Percentiles rank a stretch among this genome's conserved stretches.
These are phyloP conservation scores for Strix aluco DNA, from an alignment of 2,113 vertebrate species.

Conservation along the genomic window DNA sequence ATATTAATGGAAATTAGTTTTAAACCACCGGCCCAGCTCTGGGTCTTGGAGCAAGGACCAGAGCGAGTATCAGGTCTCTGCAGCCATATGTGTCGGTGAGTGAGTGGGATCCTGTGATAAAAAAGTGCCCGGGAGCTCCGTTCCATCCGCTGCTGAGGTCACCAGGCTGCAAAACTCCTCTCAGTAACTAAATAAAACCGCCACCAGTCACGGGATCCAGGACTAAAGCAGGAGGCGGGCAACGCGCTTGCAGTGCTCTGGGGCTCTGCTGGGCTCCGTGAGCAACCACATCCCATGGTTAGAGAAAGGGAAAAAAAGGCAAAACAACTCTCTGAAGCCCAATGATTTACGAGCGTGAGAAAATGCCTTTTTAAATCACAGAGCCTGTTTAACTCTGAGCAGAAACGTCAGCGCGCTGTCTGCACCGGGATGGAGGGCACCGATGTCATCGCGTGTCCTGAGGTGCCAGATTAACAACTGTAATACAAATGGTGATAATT, in stretches of 20 bases:
- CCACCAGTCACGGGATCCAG: too few species aligned
- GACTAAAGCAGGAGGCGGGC: too few species aligned
- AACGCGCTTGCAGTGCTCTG: too few species aligned
- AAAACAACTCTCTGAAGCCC: too few species aligned
- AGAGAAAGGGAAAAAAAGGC: too few species aligned
- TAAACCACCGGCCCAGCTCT: neutral
- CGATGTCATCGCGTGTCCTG: rapidly evolving
- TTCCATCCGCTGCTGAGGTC: rapidly evolving
- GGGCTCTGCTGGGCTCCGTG: too few species aligned
- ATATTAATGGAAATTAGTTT: neutral
- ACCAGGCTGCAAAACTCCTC: too few species aligned
- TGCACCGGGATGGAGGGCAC: rapidly evolving
- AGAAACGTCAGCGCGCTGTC: neutral
- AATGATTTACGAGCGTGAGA: too few species aligned
- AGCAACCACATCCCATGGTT: too few species aligned
- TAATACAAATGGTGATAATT: rapidly evolving
- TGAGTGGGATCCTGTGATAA: neutral
- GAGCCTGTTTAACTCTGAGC: neutral
- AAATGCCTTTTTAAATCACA: too few species aligned
- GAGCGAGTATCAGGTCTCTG: neutral
- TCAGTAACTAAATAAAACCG: too few species aligned
- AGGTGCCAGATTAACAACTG: too few species aligned
- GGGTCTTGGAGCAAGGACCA: neutral
- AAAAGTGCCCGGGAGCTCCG: neutral
- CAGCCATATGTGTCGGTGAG: rapidly evolving